Evolutionary conservation across 2,888 invertebrate genomes (phyloP), one percentile per base, ranked within the genome.

Genomic region (Hipparchia semele): DNA sequence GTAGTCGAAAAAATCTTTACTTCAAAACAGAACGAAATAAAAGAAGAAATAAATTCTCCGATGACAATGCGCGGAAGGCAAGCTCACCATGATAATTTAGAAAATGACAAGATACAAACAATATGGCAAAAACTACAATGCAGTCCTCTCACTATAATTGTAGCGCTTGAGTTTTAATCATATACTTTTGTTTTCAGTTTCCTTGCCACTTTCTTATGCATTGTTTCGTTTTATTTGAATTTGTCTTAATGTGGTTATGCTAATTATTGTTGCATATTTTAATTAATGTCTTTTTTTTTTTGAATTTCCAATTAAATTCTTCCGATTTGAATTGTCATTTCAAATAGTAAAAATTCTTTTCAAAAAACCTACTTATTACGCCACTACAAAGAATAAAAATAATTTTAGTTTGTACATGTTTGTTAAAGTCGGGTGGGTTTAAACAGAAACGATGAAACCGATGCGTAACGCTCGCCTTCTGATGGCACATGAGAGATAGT

Each of bases 141-240:
- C 84, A 75, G 75, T 77, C 82, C 90, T 91, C 91, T 89, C 91
- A 87, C 89, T 88, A 83, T 91, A 90, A 90, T 91, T 90, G 85
- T 81, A 78, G 82, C 79, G 79, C 83, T 58, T 82, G 79, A 76
- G 80, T 80, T 79, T 68, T 68, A 68, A 80, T 82, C 87, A 87
- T 82, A 81, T 79, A 90, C 89, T 91, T 91, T 91, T 91, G 85
- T 90, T 91, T 92, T 91, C 88, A 86, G 87, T 86, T 81, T 77
- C 83, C 88, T 91, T 91, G 89, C 89, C 87, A 82, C 76, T 78
- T 79, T 79, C 80, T 77, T 79, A 62, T 59, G 62, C 74, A 75
- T 77, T 78, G 74, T 76, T 75, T 70, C 69, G 65, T 73, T 75
- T 70, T 73, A 64, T 72, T 78, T 73, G 70, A 58, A 23, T 13